Evolutionary conservation across 2,888 invertebrate species (phyloP).

Genomic region (Agonopterix alstromeriana): DNA sequence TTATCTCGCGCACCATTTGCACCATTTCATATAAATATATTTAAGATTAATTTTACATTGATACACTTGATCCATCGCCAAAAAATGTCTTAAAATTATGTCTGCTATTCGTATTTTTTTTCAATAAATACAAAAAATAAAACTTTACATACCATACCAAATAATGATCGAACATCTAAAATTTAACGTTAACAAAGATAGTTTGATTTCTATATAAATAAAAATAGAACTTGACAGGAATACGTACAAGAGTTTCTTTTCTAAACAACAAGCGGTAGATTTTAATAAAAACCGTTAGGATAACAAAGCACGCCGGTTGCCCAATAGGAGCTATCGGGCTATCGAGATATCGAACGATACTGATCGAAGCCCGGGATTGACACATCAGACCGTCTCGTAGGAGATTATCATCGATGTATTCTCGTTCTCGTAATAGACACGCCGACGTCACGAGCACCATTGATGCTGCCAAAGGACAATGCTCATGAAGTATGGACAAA

Average conservation of each 20-base stretch:
- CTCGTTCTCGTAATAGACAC: slow-evolving; percentile 65
- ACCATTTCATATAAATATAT: too few species aligned
- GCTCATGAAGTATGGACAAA: too few species aligned
- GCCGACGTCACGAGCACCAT: slow-evolving; percentile 51
- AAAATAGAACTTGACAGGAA: slow-evolving; percentile 29
- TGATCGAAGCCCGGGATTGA: slow-evolving; percentile 62
- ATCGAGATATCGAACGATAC: slow-evolving; percentile 41
- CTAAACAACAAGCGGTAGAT: slow-evolving; percentile 38
- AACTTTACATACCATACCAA: too few species aligned
- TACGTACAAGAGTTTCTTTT: slow-evolving; percentile 34
- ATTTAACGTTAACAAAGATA: background rate
- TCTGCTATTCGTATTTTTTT: too few species aligned
- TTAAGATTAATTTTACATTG: too few species aligned
- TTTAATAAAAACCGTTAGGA: slow-evolving; percentile 62
- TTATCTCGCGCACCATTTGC: too few species aligned
- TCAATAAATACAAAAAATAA: too few species aligned
- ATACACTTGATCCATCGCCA: too few species aligned
- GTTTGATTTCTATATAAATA: slow-evolving; percentile 21
- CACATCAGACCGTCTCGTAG: slow-evolving; percentile 62
- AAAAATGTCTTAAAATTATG: too few species aligned
- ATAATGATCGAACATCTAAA: too few species aligned
- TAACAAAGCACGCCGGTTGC: slow-evolving; percentile 69
- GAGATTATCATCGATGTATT: slow-evolving; percentile 59
- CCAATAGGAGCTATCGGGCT: slow-evolving; percentile 62
- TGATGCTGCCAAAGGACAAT: slow-evolving; percentile 51